These are phyloP conservation scores for Podarcis raffonei DNA, from an alignment of 2,113 vertebrate genomes.

Conservation along the genomic window DNA sequence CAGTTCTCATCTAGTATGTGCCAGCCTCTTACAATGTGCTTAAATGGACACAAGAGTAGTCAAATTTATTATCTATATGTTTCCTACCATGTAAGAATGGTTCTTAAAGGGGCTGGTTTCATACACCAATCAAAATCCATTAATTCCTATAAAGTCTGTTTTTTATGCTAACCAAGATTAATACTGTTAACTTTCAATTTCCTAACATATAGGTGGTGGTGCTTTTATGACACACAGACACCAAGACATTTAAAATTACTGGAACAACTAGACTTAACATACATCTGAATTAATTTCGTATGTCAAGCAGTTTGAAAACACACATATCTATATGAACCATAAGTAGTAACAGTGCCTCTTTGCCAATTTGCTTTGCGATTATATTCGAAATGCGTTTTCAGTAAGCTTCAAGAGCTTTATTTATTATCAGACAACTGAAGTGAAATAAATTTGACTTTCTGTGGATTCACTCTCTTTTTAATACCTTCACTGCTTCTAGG, in stretches of 20 bases:
- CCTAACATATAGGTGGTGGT: neutral
- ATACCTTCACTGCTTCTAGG: constrained; percentile 29
- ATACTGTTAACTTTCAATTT: neutral
- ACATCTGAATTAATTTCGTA: constrained; percentile 51
- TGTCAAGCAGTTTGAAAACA: constrained; percentile 50
- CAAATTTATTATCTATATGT: neutral
- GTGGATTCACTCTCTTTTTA: neutral
- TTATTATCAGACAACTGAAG: constrained; percentile 52
- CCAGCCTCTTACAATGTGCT: neutral
- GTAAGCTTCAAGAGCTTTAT: constrained; percentile 55
- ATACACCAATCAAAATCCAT: neutral
- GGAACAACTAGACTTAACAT: constrained; percentile 56
- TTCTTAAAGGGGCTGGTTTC: neutral
- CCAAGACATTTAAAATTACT: constrained; percentile 37
- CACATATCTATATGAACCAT: neutral
- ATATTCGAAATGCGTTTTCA: constrained; percentile 38
- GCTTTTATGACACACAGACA: constrained; percentile 33
- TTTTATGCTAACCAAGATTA: neutral
- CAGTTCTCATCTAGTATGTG: neutral
- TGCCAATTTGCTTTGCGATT: constrained; percentile 55
- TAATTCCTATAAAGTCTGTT: neutral
- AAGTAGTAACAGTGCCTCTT: constrained; percentile 42
- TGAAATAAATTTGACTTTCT: constrained; percentile 50
- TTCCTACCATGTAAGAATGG: neutral
- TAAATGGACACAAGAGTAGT: neutral